Conservation (phyloP, 2,113 vertebrate species). For the Dissostichus mawsoni region DNA sequence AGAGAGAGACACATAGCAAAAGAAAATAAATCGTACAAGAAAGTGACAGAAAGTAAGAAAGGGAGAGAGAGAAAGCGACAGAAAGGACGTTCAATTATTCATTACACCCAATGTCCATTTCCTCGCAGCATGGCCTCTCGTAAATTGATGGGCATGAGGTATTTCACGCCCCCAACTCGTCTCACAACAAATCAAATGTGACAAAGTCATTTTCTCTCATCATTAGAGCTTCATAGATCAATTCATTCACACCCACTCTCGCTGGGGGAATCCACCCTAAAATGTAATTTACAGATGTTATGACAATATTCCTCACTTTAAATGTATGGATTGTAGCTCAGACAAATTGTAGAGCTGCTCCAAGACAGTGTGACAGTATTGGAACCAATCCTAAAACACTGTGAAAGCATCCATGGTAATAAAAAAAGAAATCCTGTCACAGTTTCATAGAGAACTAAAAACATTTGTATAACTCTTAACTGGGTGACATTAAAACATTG, state of each 20-base stretch:
- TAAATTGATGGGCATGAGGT: conserved; percentile 44
- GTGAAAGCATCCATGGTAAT: background rate
- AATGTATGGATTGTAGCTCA: background rate
- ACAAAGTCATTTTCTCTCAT: conserved; percentile 61
- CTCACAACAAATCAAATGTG: conserved; percentile 65
- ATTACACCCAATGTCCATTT: conserved; percentile 57
- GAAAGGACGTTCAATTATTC: conserved; percentile 39
- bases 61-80: background rate
- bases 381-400: background rate
- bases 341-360: background rate
- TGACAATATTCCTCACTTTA: conserved; percentile 8
- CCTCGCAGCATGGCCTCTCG: conserved; percentile 11
- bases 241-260: conserved; percentile 32
- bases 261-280: conserved; percentile 2
- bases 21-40: background rate
- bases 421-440: no score
- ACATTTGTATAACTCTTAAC: background rate
- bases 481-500: background rate
- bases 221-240: conserved; percentile 42
- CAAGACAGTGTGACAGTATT: background rate
- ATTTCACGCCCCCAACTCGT: conserved; percentile 53
- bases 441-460: background rate
- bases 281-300: background rate
- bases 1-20: conserved; percentile 6
- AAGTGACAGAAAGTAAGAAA: background rate